phyloP scores from a whole-genome alignment of 1,140 invertebrate genomes.

The Ceratosolen fusciceps region DNA sequence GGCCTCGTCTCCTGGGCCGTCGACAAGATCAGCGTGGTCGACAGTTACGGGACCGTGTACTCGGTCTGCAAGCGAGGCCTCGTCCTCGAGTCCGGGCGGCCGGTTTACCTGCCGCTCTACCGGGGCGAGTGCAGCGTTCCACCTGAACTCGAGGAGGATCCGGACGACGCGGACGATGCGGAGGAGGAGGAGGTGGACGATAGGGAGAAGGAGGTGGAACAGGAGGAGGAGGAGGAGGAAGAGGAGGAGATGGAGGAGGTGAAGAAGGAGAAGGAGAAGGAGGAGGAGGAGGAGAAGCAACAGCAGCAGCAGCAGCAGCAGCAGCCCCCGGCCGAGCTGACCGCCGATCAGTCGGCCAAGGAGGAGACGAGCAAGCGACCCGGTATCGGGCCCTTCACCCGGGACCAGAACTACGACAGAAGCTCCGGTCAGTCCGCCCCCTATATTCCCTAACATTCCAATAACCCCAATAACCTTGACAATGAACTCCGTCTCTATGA shows the following conservation, averaged over 20 bases:
- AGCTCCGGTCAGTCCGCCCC: constrained; percentile 43
- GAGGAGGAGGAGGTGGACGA: not conserved
- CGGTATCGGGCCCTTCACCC: constrained; percentile 61
- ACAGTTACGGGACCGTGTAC: constrained; percentile 86
- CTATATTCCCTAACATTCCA: not conserved
- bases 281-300: too few species aligned
- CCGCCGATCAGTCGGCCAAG: too few species aligned
- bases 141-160: constrained; percentile 56
- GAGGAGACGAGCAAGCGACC: constrained; percentile 43
- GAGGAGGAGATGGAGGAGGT: not conserved
- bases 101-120: constrained; percentile 80
- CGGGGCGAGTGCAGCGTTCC: constrained; percentile 82
- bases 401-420: constrained; percentile 63
- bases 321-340: too few species aligned
- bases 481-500: too few species aligned
- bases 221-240: not conserved
- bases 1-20: constrained; percentile 84
- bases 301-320: constrained; percentile 32
- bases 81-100: constrained; percentile 80
- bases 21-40: constrained; percentile 86
- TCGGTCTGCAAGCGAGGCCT: constrained; percentile 85
- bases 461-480: too few species aligned
- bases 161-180: constrained; percentile 31
- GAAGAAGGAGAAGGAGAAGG: not conserved
- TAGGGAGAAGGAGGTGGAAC: constrained; percentile 4